Conservation (phyloP, 2,113 vertebrate genomes). For the Eurypyga helias region DNA sequence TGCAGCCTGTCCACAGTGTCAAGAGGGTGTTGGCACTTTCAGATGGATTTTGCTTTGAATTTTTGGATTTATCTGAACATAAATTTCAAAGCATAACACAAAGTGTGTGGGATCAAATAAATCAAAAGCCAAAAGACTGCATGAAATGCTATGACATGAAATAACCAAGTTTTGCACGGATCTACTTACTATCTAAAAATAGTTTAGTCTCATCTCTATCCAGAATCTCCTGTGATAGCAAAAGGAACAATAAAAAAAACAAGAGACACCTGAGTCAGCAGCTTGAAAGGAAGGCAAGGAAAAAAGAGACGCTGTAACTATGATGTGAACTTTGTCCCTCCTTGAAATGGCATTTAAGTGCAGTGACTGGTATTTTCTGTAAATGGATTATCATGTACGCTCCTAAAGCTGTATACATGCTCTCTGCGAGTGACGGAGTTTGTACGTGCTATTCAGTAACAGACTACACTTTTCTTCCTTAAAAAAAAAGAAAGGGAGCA, state of each 20-base stretch:
- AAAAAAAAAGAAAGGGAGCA: background rate
- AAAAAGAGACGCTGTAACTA: background rate
- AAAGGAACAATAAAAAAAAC: background rate
- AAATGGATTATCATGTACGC: background rate
- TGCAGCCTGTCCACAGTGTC: background rate
- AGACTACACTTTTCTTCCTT: background rate
- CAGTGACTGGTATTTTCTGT: background rate
- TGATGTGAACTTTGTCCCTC: background rate
- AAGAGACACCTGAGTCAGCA: background rate
- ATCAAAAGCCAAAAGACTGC: background rate
- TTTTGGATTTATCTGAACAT: background rate
- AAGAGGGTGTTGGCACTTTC: background rate
- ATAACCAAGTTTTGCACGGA: background rate
- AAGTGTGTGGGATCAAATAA: background rate
- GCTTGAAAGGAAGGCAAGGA: background rate
- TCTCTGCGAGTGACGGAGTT: background rate
- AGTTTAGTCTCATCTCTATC: slow-evolving; percentile 19
- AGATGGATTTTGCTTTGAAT: slow-evolving; percentile 21
- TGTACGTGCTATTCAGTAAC: background rate
- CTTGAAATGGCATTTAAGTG: slow-evolving; percentile 5
- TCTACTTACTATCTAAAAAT: slow-evolving; percentile 38
- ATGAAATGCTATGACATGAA: background rate
- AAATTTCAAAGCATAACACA: slow-evolving; percentile 25
- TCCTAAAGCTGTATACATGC: background rate
- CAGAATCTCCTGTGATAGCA: background rate